Conservation (phyloP, 2,888 invertebrate species). For the Polymixis flavicincta region DNA sequence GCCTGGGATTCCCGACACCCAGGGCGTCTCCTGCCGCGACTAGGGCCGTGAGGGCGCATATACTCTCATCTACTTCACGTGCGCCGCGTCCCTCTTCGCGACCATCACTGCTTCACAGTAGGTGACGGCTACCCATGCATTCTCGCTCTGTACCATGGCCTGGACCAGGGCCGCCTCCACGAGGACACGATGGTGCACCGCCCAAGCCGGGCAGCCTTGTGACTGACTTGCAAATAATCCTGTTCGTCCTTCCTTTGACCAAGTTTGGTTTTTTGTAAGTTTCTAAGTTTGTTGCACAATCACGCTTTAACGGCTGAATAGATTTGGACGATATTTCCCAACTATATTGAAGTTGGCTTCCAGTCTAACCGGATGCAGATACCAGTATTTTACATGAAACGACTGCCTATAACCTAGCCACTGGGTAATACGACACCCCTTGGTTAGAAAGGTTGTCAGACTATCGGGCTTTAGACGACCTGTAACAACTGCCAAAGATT, state of each 20-base stretch:
- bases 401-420: neutral
- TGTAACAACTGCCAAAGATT: neutral
- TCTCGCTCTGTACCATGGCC: no score
- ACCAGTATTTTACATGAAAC: no score
- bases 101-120: no score
- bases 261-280: neutral
- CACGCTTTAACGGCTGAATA: neutral
- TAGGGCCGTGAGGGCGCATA: no score
- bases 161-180: no score
- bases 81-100: no score
- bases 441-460: neutral
- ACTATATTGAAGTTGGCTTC: neutral
- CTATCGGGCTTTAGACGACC: neutral
- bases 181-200: no score
- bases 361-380: neutral
- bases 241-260: neutral
- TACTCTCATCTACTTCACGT: no score
- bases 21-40: no score
- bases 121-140: no score
- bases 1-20: no score
- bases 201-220: slow-evolving; percentile 5
- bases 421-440: neutral
- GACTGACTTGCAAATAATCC: neutral
- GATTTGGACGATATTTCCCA: no score
- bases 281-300: neutral